Evolutionary conservation across 64 coral and sea anemone species (phyloP), one percentile per base, ranked within the genome.

Genomic region (Porites australiensis): DNA sequence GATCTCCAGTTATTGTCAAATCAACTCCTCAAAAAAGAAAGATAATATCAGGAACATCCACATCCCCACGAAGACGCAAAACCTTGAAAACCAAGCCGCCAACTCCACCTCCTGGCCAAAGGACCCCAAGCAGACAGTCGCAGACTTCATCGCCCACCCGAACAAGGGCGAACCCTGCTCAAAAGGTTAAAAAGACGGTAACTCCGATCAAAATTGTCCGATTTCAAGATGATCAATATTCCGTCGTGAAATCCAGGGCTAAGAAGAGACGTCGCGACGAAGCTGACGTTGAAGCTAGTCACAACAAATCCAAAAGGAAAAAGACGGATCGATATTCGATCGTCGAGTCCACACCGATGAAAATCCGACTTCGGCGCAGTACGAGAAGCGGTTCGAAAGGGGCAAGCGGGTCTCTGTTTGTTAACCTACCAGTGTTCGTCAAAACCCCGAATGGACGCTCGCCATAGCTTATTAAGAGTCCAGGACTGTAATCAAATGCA

Each of bases 331-430:
- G 81, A 84, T 84, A 68, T 14, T 51, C 61, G 61, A 84, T 84
- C 44, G 81, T 84, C 45, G 81, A 84, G 64, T 18, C 81, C 44
- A 84, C 81, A 8, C 81, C 81, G 81, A 68, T 67, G 81, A 84
- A 46, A 48, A 84, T 84, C 46, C 64, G 63, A 68, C 81, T 84
- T 49, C 81, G 81, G 22, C 81, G 81, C 14, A 84, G 81, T n/a
- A 84, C 11, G 46, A 15, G 81, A 3, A 68, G 22, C 8, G 9
- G 44, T 68, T 68, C 61, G 5, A 45, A 18, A 18, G 16, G 45
- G 69, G 15, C 45, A 5, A 84, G 44, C 50, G 62, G 61, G 2
- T 84, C 81, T 3, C 8, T 51, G 46, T 51, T 84, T 5, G 44
- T 67, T 8, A 54, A 64, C 54, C 12, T 57, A 12, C 54, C 54